Percentiles rank a stretch among this genome's conserved stretches.
phyloP scores from a whole-genome alignment of 1,140 invertebrate genomes.

The Bombus consobrinus region DNA sequence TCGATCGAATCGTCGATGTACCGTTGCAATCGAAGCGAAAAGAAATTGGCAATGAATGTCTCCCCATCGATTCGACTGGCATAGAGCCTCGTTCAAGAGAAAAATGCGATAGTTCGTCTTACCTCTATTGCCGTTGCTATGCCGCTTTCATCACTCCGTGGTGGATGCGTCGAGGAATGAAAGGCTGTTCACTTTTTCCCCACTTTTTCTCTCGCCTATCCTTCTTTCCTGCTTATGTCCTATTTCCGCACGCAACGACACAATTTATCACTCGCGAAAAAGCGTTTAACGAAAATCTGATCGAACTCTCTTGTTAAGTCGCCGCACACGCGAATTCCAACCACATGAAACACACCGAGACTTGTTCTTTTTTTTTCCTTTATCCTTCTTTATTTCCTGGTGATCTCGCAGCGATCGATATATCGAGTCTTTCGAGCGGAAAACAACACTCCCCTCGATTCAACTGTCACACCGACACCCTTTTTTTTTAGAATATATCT shows the following conservation, averaged over 20 bases:
- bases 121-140: slow-evolving; percentile 44
- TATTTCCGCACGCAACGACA: slow-evolving; percentile 40
- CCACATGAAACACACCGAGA: not conserved
- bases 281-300: slow-evolving; percentile 34
- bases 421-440: slow-evolving; percentile 7
- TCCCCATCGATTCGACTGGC: slow-evolving; percentile 32
- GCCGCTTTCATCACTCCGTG: slow-evolving; percentile 33
- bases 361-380: too few relatives aligned
- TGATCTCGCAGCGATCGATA: slow-evolving; percentile 13
- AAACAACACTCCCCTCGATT: slow-evolving; percentile 12
- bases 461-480: not conserved
- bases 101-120: slow-evolving; percentile 31
- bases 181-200: not conserved
- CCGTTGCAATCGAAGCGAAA: slow-evolving; percentile 21
- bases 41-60: slow-evolving; percentile 46
- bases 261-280: slow-evolving; percentile 65
- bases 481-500: not conserved
- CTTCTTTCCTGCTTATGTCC: not conserved
- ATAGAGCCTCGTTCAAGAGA: slow-evolving; percentile 19
- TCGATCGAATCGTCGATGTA: slow-evolving; percentile 12
- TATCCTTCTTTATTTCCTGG: not conserved
- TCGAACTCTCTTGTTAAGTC: slow-evolving; percentile 22
- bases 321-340: slow-evolving; percentile 32
- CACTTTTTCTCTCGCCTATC: not conserved
- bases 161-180: not conserved